Percentiles rank a stretch among this genome's conserved stretches.
These are phyloP conservation scores for Halocynthia aurantium DNA, from an alignment of 23 tunicate genomes.

Conservation along the genomic window DNA sequence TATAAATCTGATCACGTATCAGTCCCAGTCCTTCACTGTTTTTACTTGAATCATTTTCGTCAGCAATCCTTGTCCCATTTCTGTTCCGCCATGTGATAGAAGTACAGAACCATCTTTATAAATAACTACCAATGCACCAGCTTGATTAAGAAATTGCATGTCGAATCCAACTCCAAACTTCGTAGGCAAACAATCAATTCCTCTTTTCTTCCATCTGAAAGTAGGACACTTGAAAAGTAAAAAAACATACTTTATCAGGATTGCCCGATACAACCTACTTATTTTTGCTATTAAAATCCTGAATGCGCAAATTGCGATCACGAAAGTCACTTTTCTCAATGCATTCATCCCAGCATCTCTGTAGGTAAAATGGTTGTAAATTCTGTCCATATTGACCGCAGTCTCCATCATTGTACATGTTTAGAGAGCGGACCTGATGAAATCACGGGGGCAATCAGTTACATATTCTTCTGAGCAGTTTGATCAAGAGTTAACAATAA, in stretches of 20 bases:
- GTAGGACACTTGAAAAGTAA: too few relatives aligned
- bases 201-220: constrained; percentile 41
- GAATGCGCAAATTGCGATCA: constrained; percentile 1
- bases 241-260: too few relatives aligned
- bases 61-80: constrained; percentile 97
- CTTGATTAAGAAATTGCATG: constrained; percentile 43
- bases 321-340: constrained; percentile 5
- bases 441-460: too few relatives aligned
- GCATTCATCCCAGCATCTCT: constrained; percentile 38
- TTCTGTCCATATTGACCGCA: neutral
- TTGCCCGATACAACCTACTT: neutral
- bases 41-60: constrained; percentile 91
- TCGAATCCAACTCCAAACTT: constrained; percentile 32
- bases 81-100: constrained; percentile 88
- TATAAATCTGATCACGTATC: neutral
- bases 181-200: constrained; percentile 37
- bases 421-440: constrained; percentile 27
- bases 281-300: constrained; percentile 28
- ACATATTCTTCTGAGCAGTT: too few relatives aligned
- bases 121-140: constrained; percentile 79
- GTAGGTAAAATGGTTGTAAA: constrained; percentile 4
- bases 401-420: constrained; percentile 35
- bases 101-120: constrained; percentile 81
- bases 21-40: neutral
- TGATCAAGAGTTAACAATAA: too few relatives aligned